Conservation (phyloP, 2,888 invertebrate species). For the Ormyrus pomaceus region DNA sequence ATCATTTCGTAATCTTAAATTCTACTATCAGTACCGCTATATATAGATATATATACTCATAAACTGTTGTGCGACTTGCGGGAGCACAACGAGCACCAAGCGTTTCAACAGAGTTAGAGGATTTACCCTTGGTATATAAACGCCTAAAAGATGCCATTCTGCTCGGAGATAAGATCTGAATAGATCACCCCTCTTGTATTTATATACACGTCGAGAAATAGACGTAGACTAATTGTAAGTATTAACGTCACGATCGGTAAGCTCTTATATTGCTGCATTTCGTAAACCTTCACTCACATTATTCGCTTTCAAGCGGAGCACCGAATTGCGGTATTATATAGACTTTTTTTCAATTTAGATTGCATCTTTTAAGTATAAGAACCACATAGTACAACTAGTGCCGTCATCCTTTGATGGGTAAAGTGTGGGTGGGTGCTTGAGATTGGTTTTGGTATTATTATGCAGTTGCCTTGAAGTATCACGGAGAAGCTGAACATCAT, state of each 20-base stretch:
- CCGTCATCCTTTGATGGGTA: conserved; percentile 23
- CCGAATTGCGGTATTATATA: conserved; percentile 34
- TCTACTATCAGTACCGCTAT: conserved; percentile 1
- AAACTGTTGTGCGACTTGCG: background rate
- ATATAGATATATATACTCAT: no score
- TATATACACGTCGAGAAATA: conserved; percentile 30
- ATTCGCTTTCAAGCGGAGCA: background rate
- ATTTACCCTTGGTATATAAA: background rate
- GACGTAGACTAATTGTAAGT: conserved; percentile 28
- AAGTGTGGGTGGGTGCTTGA: background rate
- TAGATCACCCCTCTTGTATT: conserved; percentile 30
- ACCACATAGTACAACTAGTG: background rate
- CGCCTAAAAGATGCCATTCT: conserved; percentile 27
- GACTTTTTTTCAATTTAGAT: conserved; percentile 30
- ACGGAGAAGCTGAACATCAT: no score
- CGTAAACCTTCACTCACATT: background rate
- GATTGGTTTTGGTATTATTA: conserved; percentile 4
- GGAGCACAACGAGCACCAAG: conserved; percentile 2
- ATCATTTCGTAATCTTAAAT: conserved; percentile 36
- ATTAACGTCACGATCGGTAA: conserved; percentile 31
- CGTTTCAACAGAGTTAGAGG: background rate
- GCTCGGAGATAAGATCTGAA: conserved; percentile 35
- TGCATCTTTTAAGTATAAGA: conserved; percentile 42
- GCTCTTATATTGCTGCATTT: conserved; percentile 13
- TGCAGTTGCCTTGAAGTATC: background rate